Percentiles rank a stretch among this genome's conserved stretches.
phyloP scores from a whole-genome alignment of 2,113 vertebrate species.

The Scalopus aquaticus region DNA sequence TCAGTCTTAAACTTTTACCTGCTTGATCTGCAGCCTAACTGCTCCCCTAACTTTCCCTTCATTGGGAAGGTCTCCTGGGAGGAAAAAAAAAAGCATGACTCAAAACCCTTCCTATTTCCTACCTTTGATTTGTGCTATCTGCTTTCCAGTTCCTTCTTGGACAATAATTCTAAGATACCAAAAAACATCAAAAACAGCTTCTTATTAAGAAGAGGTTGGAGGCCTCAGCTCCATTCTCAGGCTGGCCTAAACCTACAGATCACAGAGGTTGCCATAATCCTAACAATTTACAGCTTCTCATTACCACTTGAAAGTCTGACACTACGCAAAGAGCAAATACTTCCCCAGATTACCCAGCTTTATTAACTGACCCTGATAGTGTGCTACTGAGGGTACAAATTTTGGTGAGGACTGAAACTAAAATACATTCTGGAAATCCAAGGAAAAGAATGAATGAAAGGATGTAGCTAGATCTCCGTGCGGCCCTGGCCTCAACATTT shows the following conservation, averaged over 20 bases:
- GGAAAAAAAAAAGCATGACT: neutral
- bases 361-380: neutral
- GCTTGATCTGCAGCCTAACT: neutral
- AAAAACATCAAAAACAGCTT: slow-evolving; percentile 29
- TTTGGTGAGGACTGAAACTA: neutral
- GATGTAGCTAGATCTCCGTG: neutral
- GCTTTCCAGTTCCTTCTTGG: neutral
- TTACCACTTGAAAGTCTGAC: slow-evolving; percentile 1
- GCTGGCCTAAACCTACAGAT: neutral
- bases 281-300: neutral
- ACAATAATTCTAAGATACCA: neutral
- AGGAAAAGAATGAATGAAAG: slow-evolving; percentile 24
- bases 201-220: neutral
- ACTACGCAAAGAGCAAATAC: neutral
- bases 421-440: neutral
- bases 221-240: neutral
- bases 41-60: neutral
- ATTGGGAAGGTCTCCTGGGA: neutral
- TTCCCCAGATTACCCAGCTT: neutral
- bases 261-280: neutral
- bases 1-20: neutral
- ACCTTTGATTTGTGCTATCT: neutral
- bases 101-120: neutral
- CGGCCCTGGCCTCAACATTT: slow-evolving; percentile 24
- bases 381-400: neutral